These are phyloP conservation scores for Choreutis nemorana DNA, from an alignment of 2,888 invertebrate species.

Conservation along the genomic window DNA sequence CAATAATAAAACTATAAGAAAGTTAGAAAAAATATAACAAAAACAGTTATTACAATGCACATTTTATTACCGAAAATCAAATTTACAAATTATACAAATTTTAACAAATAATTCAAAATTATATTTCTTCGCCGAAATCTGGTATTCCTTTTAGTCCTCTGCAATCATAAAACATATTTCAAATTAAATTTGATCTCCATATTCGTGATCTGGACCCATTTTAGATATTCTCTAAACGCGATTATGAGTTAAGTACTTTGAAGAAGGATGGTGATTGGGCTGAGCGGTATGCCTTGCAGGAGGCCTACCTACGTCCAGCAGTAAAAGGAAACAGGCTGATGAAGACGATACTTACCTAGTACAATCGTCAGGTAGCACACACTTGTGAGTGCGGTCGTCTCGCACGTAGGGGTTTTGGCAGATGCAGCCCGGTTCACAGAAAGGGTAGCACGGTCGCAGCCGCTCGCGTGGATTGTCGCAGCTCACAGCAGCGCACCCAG, in stretches of 20 bases:
- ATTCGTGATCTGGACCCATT: background rate
- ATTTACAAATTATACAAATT: too few species aligned
- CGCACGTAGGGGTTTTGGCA: conserved; percentile 47
- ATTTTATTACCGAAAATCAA: too few species aligned
- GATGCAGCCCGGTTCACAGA: conserved; percentile 55
- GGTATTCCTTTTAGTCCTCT: conserved; percentile 58
- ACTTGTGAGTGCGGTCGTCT: conserved; percentile 58
- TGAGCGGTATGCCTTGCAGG: too few species aligned
- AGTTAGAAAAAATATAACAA: too few species aligned
- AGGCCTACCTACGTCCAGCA: too few species aligned
- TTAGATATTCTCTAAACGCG: background rate
- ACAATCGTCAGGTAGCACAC: conserved; percentile 48
- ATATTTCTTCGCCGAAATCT: conserved; percentile 42
- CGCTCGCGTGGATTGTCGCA: conserved; percentile 57
- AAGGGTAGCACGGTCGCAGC: conserved; percentile 54
- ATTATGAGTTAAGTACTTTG: too few species aligned
- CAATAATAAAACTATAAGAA: too few species aligned
- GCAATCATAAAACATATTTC: conserved; percentile 19
- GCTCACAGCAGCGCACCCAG: conserved; percentile 50
- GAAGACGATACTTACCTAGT: conserved; percentile 52
- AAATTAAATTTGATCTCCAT: too few species aligned
- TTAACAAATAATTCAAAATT: too few species aligned
- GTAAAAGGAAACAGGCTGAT: background rate
- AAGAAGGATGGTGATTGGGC: too few species aligned
- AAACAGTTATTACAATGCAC: too few species aligned